Evolutionary conservation across 2,113 vertebrate genomes (phyloP), one percentile per base, ranked within the genome.

Genomic region (Cyphomyrus plagiostoma): DNA sequence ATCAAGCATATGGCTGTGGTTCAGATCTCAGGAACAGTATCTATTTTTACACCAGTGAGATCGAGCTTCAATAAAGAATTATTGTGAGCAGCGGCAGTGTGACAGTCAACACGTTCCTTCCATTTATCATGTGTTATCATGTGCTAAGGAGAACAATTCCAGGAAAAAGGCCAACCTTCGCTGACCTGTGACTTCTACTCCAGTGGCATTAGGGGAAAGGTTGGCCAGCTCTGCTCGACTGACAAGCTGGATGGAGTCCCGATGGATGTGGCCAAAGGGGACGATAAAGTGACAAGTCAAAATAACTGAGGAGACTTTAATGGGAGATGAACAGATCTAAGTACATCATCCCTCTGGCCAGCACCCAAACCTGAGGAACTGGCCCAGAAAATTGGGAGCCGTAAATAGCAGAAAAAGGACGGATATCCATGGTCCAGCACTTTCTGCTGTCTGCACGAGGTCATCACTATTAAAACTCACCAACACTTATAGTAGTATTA

Each of bases 101-200:
- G 48, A 80, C 89, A 45, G 52, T 26, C 4, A 11, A 70, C 89
- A 90, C 19, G 30, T 50, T 80, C 26, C 21, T 17, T 82, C 26
- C 39, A 53, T 88, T 77, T 87, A 53, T 30, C 66, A 42, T 1
- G 35, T 19, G 74, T 80, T 80, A 19, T 80, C 50, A 88, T 66
- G 39, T 56, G 89, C n/a, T 49, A 56, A 80, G 77, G 89, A 88
- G 90, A 92, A 94, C 92, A 94, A 90, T 90, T 49, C 19, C 50
- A 52, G 49, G 85, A 87, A 87, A 49, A 87, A 53, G 85, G 85
- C 49, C n/a, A 35, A 45, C 15, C 26, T 26, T 50, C 7, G 21
- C 21, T 84, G 8, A 48, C 82, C 15, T 48, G 10, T 52, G 85
- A 86, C 85, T 35, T 50, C 48, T 52, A 48, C 8, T 8, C 15